Conservation (phyloP, 2,888 invertebrate genomes). For the Drosophila picticornis region DNA sequence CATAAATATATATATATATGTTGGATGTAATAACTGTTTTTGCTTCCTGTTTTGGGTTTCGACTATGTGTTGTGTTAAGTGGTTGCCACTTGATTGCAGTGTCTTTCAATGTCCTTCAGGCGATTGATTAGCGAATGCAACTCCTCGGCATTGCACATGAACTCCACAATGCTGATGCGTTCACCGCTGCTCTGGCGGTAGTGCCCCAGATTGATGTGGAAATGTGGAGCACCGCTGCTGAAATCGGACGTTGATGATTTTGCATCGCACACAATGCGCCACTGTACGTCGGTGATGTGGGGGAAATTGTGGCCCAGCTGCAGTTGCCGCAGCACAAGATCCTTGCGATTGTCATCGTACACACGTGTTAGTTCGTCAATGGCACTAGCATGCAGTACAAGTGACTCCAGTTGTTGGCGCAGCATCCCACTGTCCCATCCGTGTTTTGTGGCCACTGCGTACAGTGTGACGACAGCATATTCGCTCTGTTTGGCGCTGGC, state of each 20-base stretch:
- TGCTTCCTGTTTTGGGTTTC: not conserved
- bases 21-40: not conserved
- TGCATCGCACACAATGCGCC: constrained; percentile 84
- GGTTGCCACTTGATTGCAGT: constrained; percentile 78
- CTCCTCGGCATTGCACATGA: constrained; percentile 84
- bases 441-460: constrained; percentile 82
- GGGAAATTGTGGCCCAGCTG: constrained; percentile 82
- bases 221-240: constrained; percentile 81
- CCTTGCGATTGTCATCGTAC: constrained; percentile 82
- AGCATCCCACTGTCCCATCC: constrained; percentile 74
- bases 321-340: constrained; percentile 80
- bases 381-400: constrained; percentile 64
- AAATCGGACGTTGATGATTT: constrained; percentile 83
- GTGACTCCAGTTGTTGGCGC: constrained; percentile 77
- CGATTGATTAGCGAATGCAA: constrained; percentile 84
- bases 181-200: constrained; percentile 82
- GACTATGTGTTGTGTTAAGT: constrained; percentile 22
- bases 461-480: constrained; percentile 82
- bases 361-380: constrained; percentile 81
- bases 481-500: constrained; percentile 84
- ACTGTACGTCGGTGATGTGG: constrained; percentile 84
- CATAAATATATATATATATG: constrained; percentile 3
- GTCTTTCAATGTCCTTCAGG: constrained; percentile 84
- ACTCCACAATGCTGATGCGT: constrained; percentile 83
- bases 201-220: constrained; percentile 83